Percentiles rank a stretch among this genome's conserved stretches.
These are phyloP conservation scores for Trissoscelio sp. DNA, from an alignment of 2,888 invertebrate genomes.

Conservation along the genomic window DNA sequence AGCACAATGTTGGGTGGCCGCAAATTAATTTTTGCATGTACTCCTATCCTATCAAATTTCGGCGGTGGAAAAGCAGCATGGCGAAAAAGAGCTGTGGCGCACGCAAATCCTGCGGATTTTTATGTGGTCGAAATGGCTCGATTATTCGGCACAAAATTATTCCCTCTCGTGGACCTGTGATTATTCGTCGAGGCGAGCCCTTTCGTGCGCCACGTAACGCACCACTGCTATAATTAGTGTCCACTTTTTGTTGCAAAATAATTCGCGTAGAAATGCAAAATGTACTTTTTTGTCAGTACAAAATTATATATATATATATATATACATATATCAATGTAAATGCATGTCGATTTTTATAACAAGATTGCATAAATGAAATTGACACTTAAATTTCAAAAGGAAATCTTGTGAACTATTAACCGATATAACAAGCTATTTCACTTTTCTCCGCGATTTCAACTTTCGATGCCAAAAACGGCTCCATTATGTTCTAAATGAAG, in stretches of 20 bases:
- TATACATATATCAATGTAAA: too few species aligned
- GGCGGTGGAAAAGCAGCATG: background rate
- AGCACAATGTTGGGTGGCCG: background rate
- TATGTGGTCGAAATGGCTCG: conserved; percentile 25
- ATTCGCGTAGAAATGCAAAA: too few species aligned
- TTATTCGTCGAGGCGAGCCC: conserved; percentile 24
- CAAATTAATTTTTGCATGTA: background rate
- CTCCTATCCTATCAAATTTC: background rate
- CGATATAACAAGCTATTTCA: conserved; percentile 6
- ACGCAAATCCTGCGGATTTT: conserved; percentile 33
- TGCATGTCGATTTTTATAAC: too few species aligned
- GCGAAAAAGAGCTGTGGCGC: background rate
- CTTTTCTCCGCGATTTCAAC: conserved; percentile 24
- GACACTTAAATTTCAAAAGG: too few species aligned
- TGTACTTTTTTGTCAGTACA: too few species aligned
- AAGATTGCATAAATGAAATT: too few species aligned
- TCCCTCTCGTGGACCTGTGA: conserved; percentile 24
- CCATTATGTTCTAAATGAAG: conserved; percentile 23
- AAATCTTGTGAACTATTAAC: conserved; percentile 1
- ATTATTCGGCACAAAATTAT: conserved; percentile 40
- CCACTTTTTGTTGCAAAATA: too few species aligned
- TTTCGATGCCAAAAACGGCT: conserved; percentile 17
- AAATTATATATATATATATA: too few species aligned
- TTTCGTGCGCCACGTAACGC: conserved; percentile 33
- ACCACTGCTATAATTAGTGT: conserved; percentile 11